A percentile compares a stretch with the other conserved stretches of the same genome.
Conservation (phyloP, 2,888 invertebrate species). For the Acronicta aceris region DNA sequence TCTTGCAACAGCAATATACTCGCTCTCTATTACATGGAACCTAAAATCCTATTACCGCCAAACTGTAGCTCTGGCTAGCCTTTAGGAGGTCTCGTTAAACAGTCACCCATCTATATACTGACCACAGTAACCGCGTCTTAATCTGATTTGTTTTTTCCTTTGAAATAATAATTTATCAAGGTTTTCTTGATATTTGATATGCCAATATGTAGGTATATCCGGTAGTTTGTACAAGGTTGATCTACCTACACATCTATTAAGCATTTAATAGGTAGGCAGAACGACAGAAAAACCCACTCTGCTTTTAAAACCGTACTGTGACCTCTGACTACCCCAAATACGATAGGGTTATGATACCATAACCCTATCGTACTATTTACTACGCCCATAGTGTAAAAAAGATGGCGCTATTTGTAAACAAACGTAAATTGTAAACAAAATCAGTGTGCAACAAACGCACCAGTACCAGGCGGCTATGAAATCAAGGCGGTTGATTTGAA, state of each 20-base stretch:
- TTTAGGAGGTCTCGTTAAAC: too few relatives aligned
- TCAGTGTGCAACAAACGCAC: constrained; percentile 58
- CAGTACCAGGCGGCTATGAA: constrained; percentile 69
- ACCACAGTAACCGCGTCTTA: too few relatives aligned
- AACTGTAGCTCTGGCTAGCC: too few relatives aligned
- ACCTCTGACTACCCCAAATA: background rate
- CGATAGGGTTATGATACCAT: background rate
- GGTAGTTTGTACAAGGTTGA: background rate
- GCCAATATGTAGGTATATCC: too few relatives aligned
- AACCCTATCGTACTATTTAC: too few relatives aligned
- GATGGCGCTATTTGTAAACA: constrained; percentile 17
- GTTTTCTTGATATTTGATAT: background rate
- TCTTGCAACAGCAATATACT: too few relatives aligned
- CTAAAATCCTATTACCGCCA: too few relatives aligned
- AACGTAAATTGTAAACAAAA: constrained; percentile 34
- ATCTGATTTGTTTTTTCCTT: too few relatives aligned
- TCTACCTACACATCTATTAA: background rate
- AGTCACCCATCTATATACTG: too few relatives aligned
- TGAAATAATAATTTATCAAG: background rate
- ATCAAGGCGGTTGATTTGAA: constrained; percentile 54
- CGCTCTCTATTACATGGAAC: too few relatives aligned
- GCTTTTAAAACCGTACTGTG: background rate
- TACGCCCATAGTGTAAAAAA: constrained; percentile 6
- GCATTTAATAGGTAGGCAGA: background rate
- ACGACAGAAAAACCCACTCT: too few relatives aligned